Conservation (phyloP, 2,797 vertebrate genomes). For the Notoglanidium macrostoma region DNA sequence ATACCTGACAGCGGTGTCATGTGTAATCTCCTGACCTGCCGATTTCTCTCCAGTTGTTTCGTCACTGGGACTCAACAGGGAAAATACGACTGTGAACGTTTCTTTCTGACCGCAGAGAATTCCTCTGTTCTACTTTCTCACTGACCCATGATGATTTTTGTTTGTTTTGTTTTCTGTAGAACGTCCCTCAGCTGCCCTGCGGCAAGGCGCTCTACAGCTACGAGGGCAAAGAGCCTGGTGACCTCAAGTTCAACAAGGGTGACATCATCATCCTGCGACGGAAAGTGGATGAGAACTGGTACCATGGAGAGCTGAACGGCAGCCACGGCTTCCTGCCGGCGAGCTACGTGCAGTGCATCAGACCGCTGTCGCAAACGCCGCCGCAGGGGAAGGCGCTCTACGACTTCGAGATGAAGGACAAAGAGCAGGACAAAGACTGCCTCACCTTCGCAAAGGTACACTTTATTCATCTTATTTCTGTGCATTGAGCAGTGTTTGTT, state of each 20-base stretch:
- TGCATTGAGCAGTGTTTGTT: neutral
- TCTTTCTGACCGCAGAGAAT: too few species aligned
- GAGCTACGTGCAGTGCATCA: conserved; percentile 92
- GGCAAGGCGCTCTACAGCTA: conserved; percentile 95
- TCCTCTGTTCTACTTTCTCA: neutral
- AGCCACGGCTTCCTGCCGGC: conserved; percentile 93
- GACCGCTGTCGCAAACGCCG: conserved; percentile 87
- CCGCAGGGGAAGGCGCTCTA: conserved; percentile 98
- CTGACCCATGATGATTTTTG: neutral
- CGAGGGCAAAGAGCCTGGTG: conserved; percentile 95
- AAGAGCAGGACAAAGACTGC: conserved; percentile 97
- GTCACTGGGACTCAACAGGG: neutral
- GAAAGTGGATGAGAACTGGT: conserved; percentile 96
- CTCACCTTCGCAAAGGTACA: conserved; percentile 95
- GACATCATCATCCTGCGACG: conserved; percentile 94
- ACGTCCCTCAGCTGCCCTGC: conserved; percentile 86
- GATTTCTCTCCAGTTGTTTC: neutral
- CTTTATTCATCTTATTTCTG: neutral
- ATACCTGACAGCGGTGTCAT: neutral
- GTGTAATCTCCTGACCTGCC: neutral
- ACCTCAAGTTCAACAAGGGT: conserved; percentile 94
- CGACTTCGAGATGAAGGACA: conserved; percentile 97
- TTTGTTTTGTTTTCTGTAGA: conserved; percentile 69
- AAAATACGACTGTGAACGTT: neutral
- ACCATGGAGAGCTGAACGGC: conserved; percentile 92